Evolutionary conservation across 1,140 invertebrate genomes (phyloP), one percentile per base, ranked within the genome.

Genomic region (Saccostrea glomerata): DNA sequence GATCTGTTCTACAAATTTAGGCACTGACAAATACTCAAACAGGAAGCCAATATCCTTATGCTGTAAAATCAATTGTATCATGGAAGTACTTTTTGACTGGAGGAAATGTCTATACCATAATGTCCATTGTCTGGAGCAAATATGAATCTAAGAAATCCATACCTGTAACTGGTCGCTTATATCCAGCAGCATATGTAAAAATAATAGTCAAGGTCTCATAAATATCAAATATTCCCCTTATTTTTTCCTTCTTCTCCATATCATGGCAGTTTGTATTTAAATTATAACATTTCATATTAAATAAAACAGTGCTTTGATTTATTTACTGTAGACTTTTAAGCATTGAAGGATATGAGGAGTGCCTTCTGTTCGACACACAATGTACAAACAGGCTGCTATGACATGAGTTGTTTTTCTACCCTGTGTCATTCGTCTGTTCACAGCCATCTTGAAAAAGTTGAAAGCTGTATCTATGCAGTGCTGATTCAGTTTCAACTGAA

Each of bases 401-500:
- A 99, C 98, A 92, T 98, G 97, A n/a, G 96, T 96, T 91, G 97
- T 97, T 90, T 97, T 98, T 40, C 99, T 96, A 56, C 99, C 99
- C 92, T 98, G 96, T 0, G 98, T 99, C 30, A 99, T 95, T 0
- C 94, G 91, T 54, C 93, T 94, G 11, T 93, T 98, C 97, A 90
- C 97, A 54, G 98, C 99, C 97, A 99, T 97, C 96, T 99, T 99
- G 94, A 99, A 99, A 95, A 99, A 99, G 93, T 98, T 98, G 90
- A 98, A 97, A 6, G 98, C 98, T 30, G 97, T 98, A 87, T 99
- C 98, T 82, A 99, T 97, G 92, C 97, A 98, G 92, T 98, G 97
- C 91, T 98, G 97, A 93, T 98, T 98, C 60, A 99, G 95, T 30
- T 97, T 93, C 40, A 96, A 86, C 87, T 95, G 94, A 12, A 91